Evolutionary conservation across 2,888 invertebrate genomes (phyloP).

Genomic region (Cephus runcator): DNA sequence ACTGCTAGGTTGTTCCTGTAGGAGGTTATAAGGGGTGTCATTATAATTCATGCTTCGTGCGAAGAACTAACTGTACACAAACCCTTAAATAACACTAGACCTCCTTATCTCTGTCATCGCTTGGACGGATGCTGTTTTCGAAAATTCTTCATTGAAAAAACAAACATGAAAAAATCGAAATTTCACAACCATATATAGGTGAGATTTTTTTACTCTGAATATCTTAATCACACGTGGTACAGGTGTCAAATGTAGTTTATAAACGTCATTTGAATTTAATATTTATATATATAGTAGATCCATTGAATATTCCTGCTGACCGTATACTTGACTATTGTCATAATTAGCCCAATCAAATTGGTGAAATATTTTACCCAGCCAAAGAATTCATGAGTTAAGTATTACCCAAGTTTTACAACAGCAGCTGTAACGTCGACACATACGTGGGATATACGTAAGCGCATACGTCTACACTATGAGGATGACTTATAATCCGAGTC

Average conservation of each 20-base stretch:
- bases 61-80: conserved; percentile 52
- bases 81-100: conserved; percentile 38
- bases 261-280: background rate
- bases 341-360: background rate
- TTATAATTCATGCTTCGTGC: conserved; percentile 55
- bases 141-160: background rate
- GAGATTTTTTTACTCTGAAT: background rate
- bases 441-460: background rate
- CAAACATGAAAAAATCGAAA: background rate
- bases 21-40: conserved; percentile 32
- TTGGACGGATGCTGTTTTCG: background rate
- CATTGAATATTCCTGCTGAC: background rate
- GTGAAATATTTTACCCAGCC: background rate
- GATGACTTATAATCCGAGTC: conserved; percentile 52
- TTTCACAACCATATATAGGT: background rate
- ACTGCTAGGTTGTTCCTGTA: background rate
- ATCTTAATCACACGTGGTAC: background rate
- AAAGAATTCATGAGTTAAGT: background rate
- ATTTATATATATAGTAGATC: background rate
- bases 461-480: background rate
- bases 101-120: conserved; percentile 15
- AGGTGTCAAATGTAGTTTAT: background rate
- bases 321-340: background rate
- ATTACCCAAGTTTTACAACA: background rate
- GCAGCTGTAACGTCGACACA: background rate